Conservation (phyloP, 2,797 vertebrate species). For the Glyptemys insculpta region DNA sequence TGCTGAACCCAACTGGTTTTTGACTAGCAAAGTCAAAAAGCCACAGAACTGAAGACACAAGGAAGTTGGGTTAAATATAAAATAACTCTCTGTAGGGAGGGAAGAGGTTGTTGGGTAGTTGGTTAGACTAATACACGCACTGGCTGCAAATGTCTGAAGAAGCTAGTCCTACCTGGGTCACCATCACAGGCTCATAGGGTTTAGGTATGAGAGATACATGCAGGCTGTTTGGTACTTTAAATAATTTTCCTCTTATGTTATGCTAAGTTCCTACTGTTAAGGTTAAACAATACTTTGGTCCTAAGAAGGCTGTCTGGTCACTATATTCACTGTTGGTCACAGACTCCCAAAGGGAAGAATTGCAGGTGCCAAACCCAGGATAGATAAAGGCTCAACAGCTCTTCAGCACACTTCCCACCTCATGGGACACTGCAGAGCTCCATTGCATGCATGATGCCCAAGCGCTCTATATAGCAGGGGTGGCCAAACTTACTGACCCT, state of each 20-base stretch:
- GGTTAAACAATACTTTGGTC: not conserved
- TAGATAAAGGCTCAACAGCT: not conserved
- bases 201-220: not conserved
- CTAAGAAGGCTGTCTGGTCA: not conserved
- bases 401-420: not conserved
- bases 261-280: not conserved
- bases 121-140: not conserved
- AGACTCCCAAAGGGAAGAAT: not conserved
- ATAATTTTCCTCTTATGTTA: not conserved
- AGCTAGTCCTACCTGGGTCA: rapidly evolving
- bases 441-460: not conserved
- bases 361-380: not conserved
- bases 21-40: not conserved
- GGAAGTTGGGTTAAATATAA: not conserved
- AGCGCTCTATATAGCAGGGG: no score
- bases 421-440: not conserved
- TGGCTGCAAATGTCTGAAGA: not conserved
- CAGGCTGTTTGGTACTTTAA: not conserved
- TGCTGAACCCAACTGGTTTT: slow-evolving; percentile 27
- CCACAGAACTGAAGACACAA: not conserved
- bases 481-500: no score
- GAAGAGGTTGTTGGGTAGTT: not conserved
- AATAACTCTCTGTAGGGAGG: not conserved
- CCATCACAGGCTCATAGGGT: rapidly evolving
- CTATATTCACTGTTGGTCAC: rapidly evolving